Base-by-base conservation (phyloP, 2,797 vertebrate genomes). In the Myotis pilosus region DNA sequence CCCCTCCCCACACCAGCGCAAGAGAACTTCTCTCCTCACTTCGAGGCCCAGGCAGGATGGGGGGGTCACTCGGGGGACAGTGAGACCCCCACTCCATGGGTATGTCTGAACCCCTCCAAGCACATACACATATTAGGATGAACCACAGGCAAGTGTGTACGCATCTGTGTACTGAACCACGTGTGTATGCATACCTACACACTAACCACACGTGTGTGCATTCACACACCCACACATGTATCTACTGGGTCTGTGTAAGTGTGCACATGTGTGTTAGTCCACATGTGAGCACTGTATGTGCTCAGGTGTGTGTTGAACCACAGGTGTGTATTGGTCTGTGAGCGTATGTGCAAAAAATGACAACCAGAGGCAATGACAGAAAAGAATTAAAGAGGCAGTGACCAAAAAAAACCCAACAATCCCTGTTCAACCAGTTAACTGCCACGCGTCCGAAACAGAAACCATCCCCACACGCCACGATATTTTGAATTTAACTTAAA, bases 101-200 rank as follows among this genome's bases (percentile, higher is more conserved):
- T 30, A 5, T 33, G 0, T 23, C 72, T 49, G 60, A 74, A 62
- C 49, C 57, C 60, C 30, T 5, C 38, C n/a, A 12, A 55, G 36
- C 36, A 4, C 17, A 22, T 33, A 22, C 53, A 55, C 25, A 2
- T 6, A 8, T 1, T 20, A 2, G 8, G 36, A 5, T 1, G 17
- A 51, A 9, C 20, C 78, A 23, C 3, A 5, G 3, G 30, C 41
- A 60, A 8, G 44, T 30, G 19, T 36, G 33, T 49, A 28, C 28
- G 41, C 12, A 12, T 3, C 33, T 20, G 4, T 25, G 6, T 15
- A 5, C 53, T 25, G 4, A 49, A 20, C 8, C 82, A n/a, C n/a
- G 0, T 16, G 71, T 3, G 8, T 9, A n/a, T 33, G 15, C 23
- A 30, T 22, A 8, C 13, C 20, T 38, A 5, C 49, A 9, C 19